phyloP scores from a whole-genome alignment of 2,888 invertebrate species.

The Ischnus inquisitorius region DNA sequence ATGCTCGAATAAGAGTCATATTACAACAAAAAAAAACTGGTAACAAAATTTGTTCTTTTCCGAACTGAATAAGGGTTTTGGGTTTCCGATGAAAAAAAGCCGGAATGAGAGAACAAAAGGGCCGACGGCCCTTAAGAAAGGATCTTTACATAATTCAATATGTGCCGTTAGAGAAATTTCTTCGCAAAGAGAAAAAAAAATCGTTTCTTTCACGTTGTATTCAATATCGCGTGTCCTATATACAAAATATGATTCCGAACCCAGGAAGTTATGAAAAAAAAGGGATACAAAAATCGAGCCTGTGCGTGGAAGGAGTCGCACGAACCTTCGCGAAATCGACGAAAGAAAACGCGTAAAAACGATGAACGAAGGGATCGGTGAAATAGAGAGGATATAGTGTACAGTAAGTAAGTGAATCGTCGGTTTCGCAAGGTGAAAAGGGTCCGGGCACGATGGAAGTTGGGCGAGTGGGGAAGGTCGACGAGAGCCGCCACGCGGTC shows the following conservation, averaged over 20 bases:
- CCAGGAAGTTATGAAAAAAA: conserved; percentile 2
- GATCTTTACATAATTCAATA: background rate
- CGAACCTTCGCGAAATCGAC: conserved; percentile 51
- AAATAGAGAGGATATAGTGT: conserved; percentile 20
- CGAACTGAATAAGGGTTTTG: too few species aligned
- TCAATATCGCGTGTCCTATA: background rate
- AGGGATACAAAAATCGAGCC: conserved; percentile 31
- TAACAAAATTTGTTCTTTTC: too few species aligned
- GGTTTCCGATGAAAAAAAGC: too few species aligned
- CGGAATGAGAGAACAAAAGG: background rate
- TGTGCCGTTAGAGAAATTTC: background rate
- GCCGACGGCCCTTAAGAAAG: background rate
- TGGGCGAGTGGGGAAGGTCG: conserved; percentile 49
- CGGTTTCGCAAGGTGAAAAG: conserved; percentile 63
- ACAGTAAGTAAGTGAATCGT: conserved; percentile 57
- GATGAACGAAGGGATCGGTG: background rate
- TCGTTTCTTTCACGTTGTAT: background rate
- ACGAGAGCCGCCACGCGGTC: conserved; percentile 47
- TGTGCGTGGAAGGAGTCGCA: conserved; percentile 37
- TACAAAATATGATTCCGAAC: conserved; percentile 14
- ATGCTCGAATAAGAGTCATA: too few species aligned
- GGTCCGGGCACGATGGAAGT: conserved; percentile 53
- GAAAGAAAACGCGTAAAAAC: conserved; percentile 12
- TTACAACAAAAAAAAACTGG: too few species aligned
- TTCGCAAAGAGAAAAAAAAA: background rate